Evolutionary conservation across 2,797 vertebrate genomes (phyloP), one percentile per base, ranked within the genome.

Genomic region (Pelobates cultripes): DNA sequence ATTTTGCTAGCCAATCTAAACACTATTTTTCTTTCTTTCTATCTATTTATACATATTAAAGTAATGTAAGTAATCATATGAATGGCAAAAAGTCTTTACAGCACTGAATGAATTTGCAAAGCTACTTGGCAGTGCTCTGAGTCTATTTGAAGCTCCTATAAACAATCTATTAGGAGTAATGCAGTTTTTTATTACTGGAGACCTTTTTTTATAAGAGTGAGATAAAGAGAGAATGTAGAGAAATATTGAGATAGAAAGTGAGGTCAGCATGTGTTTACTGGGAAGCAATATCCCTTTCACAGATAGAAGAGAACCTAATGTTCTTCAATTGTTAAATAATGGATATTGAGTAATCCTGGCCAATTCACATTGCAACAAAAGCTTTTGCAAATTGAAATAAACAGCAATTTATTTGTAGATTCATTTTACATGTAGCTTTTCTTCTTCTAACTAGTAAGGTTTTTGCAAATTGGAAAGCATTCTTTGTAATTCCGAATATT

Each of bases 261-360:
- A 82, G 69, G 75, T 77, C 74, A 73, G 70, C 41, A 74, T 61
- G 70, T 69, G 51, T 78, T 67, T 60, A 61, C 17, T 74, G 28
- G 42, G 43, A 42, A 78, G 63, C 14, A 78, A 41, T 77, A 43
- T 76, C 75, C 80, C 51, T 78, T 45, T 83, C 70, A 57, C 41
- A 61, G 57, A 61, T 47, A 40, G 66, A 73, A 73, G 15, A 70
- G 63, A 82, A 63, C 80, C 42, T 82, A 78, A 78, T 73, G 64
- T 83, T 82, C 68, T 78, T 73, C 70, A 82, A 68, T 78, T 68
- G 76, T 70, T 74, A 74, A 78, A 77, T 82, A 83, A 83, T 83
- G 63, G 41, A 69, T 78, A 83, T 70, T 78, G 76, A 78, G 76
- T 73, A 78, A 73, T 77, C 13, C 40, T 43, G 28, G 43, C 63